Conservation (phyloP, 2,113 vertebrate genomes). For the Heptranchias perlo region DNA sequence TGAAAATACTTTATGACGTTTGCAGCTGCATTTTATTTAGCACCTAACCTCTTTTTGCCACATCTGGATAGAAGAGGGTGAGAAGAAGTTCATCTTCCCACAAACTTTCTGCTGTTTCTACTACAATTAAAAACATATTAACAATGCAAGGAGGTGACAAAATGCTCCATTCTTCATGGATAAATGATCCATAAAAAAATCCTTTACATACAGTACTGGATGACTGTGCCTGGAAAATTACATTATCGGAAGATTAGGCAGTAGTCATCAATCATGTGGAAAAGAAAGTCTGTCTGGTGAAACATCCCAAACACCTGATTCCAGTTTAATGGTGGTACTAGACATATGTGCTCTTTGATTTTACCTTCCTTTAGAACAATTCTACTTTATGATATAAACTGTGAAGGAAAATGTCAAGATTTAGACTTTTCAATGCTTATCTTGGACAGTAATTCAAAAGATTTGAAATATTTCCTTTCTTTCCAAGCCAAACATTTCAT, state of each 20-base stretch:
- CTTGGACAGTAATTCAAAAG: slow-evolving; percentile 10
- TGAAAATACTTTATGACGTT: not conserved
- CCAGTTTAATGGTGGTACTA: slow-evolving; percentile 33
- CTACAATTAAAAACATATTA: slow-evolving; percentile 29
- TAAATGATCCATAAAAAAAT: not conserved
- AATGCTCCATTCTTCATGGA: not conserved
- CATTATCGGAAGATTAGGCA: slow-evolving; percentile 22
- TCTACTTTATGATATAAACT: not conserved
- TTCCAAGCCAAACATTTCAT: not conserved
- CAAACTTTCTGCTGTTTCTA: slow-evolving; percentile 17
- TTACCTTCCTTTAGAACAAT: not conserved
- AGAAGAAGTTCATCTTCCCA: slow-evolving; percentile 20
- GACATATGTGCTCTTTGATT: not conserved
- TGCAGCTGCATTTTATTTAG: slow-evolving; percentile 6
- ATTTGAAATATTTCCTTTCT: slow-evolving; percentile 15
- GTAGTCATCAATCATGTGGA: not conserved
- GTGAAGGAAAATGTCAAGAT: slow-evolving; percentile 29
- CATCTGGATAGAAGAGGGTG: slow-evolving; percentile 24
- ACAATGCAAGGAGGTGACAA: not conserved
- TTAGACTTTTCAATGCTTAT: slow-evolving; percentile 6
- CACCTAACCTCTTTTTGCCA: not conserved
- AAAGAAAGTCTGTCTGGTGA: slow-evolving; percentile 12
- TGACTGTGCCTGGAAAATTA: not conserved
- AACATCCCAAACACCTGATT: slow-evolving; percentile 37
- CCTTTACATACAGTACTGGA: not conserved